Percentiles rank a stretch among this genome's conserved stretches.
Conservation (phyloP, 1,140 invertebrate species). For the Bombus waltoni region DNA sequence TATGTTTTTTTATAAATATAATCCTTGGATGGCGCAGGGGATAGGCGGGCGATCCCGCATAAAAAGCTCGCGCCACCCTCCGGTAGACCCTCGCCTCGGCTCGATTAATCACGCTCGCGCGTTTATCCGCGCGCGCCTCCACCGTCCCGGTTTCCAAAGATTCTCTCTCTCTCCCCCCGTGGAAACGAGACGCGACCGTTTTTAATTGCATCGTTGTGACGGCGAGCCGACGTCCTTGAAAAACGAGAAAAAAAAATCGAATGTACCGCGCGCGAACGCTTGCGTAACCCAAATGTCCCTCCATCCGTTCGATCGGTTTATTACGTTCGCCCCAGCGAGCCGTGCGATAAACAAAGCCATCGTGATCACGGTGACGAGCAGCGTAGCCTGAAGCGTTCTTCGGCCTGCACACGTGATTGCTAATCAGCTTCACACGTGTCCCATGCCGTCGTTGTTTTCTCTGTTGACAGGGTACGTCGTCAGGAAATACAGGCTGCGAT, state of each 20-base stretch:
- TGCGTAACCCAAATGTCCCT: slow-evolving; percentile 61
- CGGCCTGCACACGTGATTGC: slow-evolving; percentile 55
- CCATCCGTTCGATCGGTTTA: slow-evolving; percentile 61
- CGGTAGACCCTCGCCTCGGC: slow-evolving; percentile 9
- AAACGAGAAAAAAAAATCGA: slow-evolving; percentile 37
- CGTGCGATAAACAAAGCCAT: slow-evolving; percentile 61
- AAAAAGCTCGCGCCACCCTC: slow-evolving; percentile 49
- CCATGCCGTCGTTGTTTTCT: neutral
- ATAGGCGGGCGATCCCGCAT: neutral
- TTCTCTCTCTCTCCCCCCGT: neutral
- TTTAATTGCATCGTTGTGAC: slow-evolving; percentile 8
- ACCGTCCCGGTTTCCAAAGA: slow-evolving; percentile 19
- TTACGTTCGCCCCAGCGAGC: slow-evolving; percentile 48
- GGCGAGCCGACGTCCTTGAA: slow-evolving; percentile 1
- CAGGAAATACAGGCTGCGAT: neutral
- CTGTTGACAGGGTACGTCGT: neutral
- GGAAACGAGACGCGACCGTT: neutral
- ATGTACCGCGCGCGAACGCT: slow-evolving; percentile 12
- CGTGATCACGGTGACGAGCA: neutral
- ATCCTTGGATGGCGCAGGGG: slow-evolving; percentile 13
- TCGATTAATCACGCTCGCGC: slow-evolving; percentile 45
- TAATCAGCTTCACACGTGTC: slow-evolving; percentile 57
- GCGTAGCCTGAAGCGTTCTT: slow-evolving; percentile 18
- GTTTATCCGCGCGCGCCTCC: neutral
- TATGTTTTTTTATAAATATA: slow-evolving; percentile 47